These are phyloP conservation scores for Ameiurus melas DNA, from an alignment of 2,113 vertebrate species.

Conservation along the genomic window DNA sequence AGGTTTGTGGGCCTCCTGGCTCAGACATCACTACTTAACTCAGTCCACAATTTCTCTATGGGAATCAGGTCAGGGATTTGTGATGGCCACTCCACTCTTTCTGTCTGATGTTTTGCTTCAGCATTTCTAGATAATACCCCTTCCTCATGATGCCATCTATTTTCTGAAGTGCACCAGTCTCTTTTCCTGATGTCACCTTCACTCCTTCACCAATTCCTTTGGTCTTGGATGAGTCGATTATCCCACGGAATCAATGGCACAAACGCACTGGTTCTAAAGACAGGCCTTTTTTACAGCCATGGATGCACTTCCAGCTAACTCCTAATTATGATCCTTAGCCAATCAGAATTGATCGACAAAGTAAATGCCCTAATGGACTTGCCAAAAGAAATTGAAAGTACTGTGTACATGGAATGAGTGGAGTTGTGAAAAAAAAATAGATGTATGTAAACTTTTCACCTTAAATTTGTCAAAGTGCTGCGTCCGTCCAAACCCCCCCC, in stretches of 20 bases:
- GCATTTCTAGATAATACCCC: background rate
- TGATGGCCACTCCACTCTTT: background rate
- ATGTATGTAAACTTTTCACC: background rate
- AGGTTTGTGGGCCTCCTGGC: background rate
- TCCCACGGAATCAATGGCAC: background rate
- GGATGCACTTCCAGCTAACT: background rate
- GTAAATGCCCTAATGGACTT: background rate
- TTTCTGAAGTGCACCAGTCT: background rate
- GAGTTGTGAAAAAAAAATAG: background rate
- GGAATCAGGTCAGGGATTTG: background rate
- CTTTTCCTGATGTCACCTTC: background rate
- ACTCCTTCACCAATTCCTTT: background rate
- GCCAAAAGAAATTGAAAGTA: background rate
- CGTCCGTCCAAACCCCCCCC: background rate
- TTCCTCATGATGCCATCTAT: background rate
- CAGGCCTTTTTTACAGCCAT: background rate
- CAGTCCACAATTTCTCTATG: background rate
- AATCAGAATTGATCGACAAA: background rate
- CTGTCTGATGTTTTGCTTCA: background rate
- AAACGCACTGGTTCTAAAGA: background rate
- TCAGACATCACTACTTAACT: background rate
- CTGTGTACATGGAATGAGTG: background rate
- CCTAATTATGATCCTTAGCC: too few relatives aligned
- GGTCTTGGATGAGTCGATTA: background rate
- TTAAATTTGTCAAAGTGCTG: background rate